These are phyloP conservation scores for Eumerus sabulonum DNA, from an alignment of 2,888 invertebrate genomes.

Conservation along the genomic window DNA sequence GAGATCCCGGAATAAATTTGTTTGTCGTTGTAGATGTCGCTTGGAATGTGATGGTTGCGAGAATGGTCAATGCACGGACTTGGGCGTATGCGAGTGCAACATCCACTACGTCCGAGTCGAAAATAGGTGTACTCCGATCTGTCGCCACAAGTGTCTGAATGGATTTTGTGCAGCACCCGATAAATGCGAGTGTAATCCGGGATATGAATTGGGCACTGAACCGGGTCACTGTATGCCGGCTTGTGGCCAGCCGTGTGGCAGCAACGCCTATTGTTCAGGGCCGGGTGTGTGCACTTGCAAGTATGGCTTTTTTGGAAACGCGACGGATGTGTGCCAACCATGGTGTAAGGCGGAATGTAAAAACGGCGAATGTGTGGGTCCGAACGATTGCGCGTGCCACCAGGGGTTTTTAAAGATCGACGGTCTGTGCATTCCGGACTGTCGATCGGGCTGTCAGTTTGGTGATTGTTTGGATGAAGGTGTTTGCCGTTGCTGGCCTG, in stretches of 20 bases:
- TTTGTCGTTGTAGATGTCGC: conserved; percentile 2
- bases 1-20: background rate
- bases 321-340: conserved; percentile 68
- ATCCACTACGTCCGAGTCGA: conserved; percentile 71
- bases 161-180: conserved; percentile 77
- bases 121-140: conserved; percentile 79
- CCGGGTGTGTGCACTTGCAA: conserved; percentile 77
- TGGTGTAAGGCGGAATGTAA: conserved; percentile 56
- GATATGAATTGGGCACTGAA: conserved; percentile 70
- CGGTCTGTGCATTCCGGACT: conserved; percentile 38
- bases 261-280: conserved; percentile 77
- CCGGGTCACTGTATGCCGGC: conserved; percentile 73
- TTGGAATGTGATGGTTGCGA: conserved; percentile 68
- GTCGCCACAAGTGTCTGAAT: conserved; percentile 79
- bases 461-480: conserved; percentile 72
- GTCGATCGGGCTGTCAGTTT: conserved; percentile 71
- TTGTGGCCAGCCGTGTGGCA: conserved; percentile 72
- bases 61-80: conserved; percentile 80
- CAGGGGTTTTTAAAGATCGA: conserved; percentile 70
- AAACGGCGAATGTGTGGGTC: conserved; percentile 76
- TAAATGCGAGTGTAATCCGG: conserved; percentile 74
- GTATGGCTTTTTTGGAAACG: conserved; percentile 71
- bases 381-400: conserved; percentile 78
- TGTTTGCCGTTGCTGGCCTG: conserved; percentile 74
- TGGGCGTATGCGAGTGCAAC: conserved; percentile 79